Conservation (phyloP, 1,140 invertebrate genomes). For the Drosophila arawakana region DNA sequence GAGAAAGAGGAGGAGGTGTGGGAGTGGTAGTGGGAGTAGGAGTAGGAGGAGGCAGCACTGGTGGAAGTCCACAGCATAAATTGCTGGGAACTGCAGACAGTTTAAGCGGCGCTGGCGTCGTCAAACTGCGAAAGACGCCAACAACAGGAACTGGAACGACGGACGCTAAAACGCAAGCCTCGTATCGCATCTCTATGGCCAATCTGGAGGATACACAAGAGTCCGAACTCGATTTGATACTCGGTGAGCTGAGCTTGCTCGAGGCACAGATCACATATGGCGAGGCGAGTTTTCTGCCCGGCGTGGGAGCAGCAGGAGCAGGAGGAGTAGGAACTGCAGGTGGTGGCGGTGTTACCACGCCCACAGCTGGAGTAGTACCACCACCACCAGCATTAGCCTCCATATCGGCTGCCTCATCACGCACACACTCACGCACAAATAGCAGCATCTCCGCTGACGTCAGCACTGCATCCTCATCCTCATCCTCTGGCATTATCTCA, state of each 20-base stretch:
- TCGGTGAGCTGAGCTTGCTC: conserved; percentile 96
- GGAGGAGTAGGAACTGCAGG: conserved; percentile 56
- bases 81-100: conserved; percentile 32
- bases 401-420: conserved; percentile 67
- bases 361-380: background rate
- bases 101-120: conserved; percentile 63
- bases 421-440: conserved; percentile 86
- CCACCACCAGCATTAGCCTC: conserved; percentile 30
- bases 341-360: background rate
- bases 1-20: background rate
- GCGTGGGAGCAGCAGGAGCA: conserved; percentile 53
- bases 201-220: conserved; percentile 97
- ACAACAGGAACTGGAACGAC: conserved; percentile 30
- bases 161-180: conserved; percentile 84
- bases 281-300: conserved; percentile 53
- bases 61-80: conserved; percentile 31
- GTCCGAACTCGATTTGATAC: conserved; percentile 97
- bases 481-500: conserved; percentile 69
- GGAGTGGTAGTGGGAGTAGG: background rate
- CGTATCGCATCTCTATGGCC: conserved; percentile 95
- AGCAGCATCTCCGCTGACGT: conserved; percentile 84
- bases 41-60: background rate
- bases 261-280: conserved; percentile 85
- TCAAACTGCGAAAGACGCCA: conserved; percentile 70
- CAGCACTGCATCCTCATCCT: conserved; percentile 84